Evolutionary conservation across 2,888 invertebrate genomes (phyloP), one percentile per base, ranked within the genome.

Genomic region (Pseudeuparius sepicola): DNA sequence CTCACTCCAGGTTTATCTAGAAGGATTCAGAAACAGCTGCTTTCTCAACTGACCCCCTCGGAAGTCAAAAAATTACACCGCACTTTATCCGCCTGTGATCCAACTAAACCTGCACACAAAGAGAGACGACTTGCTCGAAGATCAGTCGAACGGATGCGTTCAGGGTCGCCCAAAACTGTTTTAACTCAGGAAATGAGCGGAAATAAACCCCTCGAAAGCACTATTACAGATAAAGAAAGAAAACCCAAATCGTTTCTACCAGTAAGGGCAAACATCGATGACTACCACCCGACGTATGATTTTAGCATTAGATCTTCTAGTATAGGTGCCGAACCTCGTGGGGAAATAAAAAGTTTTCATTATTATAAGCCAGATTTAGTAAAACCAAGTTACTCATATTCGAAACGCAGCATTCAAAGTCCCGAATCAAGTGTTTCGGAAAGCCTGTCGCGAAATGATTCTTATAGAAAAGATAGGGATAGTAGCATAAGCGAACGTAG

Each of bases 1-100:
- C 68, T 80, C 46, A 79, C 80, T 47, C 80, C 80, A 17, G 78
- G 74, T 45, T 65, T 80, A 49, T 76, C 79, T 44, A 73, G 76
- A 49, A 72, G 78, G 24, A 73, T 79, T 54, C 79, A 79, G 65
- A 75, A 72, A 40, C 78, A 79, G 59, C 64, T 80, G 48, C 64
- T 80, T 37, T 75, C 78, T 46, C 76, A 77, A 56, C 59, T 80
- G 54, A 77, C 79, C 44, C 75, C 79, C 2, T 73, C 72, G 40
- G 78, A 80, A 63, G 76, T 76, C 16, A 67, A 72, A 49, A 66
- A 71, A 49, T 58, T 80, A 46, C 75, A 78, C 38, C 70, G 78
- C 50, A 78, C 79, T 37, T 64, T 78, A 28, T 73, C 73, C 43
- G 67, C 71, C 55, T 51, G 56, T 28, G 55, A 50, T 33, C 40